Base-by-base conservation (phyloP, 2,113 vertebrate genomes). In the Etheostoma spectabile region DNA sequence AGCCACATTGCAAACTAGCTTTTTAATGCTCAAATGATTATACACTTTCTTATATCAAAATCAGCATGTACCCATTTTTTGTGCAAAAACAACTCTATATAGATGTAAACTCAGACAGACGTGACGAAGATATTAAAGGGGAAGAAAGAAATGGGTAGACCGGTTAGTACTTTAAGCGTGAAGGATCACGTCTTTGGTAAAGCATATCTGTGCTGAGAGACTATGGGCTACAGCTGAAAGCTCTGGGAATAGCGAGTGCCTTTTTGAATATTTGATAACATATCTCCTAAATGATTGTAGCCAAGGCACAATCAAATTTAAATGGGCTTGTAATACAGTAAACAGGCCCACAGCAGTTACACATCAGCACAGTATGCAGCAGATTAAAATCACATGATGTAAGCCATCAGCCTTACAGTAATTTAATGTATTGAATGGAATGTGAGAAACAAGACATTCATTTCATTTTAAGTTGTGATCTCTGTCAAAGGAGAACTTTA, bases 1-100 rank as follows among this genome's bases (percentile, higher is more conserved):
- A 46, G 53, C 22, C n/a, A 61, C 30, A 22, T 19, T 57, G 42
- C 35, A 33, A 33, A 63, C 2, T 45, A 42, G 12, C 11, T 18
- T 78, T 62, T 52, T 56, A 56, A 46, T 56, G 35, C 24, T 75
- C 7, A 30, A 55, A 45, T 64, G 33, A 55, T 30, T 49, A n/a
- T 49, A 48, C 10, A 15, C 22, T 6, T 18, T 1, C 22, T 55
- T n/a, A 42, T 0, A 53, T 16, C 10, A 22, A 48, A 56, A 48
- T 56, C 21, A 15, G 5, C 2, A 48, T 19, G 4, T 19, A 48
- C 18, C 8, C 3, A 33, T 19, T 8, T 3, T 33, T 6, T 45
- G 22, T 46, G 16, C 6, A 48, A 33, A 59, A 46, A 19, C 0
- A 55, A 22, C 45, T 6, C 4, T 38, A 3, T 10, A 11, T 13